Evolutionary conservation across 2,888 invertebrate genomes (phyloP), one percentile per base, ranked within the genome.

Genomic region (Cheiracanthium punctorium): DNA sequence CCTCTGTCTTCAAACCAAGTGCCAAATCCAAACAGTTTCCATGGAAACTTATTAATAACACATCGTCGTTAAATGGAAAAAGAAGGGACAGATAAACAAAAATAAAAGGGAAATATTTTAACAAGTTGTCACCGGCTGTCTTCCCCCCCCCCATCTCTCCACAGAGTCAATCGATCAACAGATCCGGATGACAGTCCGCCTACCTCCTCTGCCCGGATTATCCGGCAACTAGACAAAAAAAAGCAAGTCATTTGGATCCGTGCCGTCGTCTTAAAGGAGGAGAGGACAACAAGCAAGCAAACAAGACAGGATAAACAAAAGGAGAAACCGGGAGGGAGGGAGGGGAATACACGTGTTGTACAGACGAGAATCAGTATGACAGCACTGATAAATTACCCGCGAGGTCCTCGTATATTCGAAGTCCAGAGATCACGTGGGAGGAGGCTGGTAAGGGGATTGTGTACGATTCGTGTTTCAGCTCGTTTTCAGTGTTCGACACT

Each of bases 331-430:
- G 28, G 41, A 28, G 24, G 30, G 29, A 72, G 28, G 33, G 20
- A n/a, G 41, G 70, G 17, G 7, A 30, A 37, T 0, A 74, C 75
- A 70, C 71, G 76, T 33, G 28, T 65, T n/a, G n/a, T n/a, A 30
- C 58, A 58, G 76, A 82, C 76, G 82, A 82, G 82, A 82, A 76
- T 82, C 82, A 76, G 71, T 82, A 76, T 76, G 82, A 82, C 82
- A 82, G 71, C 82, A 82, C 48, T 82, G 82, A 82, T 82, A 82
- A 82, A 82, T 82, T 82, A 82, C 76, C 82, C 48, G 72, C 43
- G 76, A 65, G n/a, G n/a, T n/a, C n/a, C n/a, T n/a, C n/a, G n/a
- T n/a, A n/a, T n/a, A n/a, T n/a, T n/a, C n/a, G n/a, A n/a, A n/a
- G n/a, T n/a, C 76, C n/a, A 71, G 29, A 58, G 41, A 67, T 10